These are phyloP conservation scores for Anas bahamensis DNA, from an alignment of 2,797 vertebrate genomes.

Conservation along the genomic window DNA sequence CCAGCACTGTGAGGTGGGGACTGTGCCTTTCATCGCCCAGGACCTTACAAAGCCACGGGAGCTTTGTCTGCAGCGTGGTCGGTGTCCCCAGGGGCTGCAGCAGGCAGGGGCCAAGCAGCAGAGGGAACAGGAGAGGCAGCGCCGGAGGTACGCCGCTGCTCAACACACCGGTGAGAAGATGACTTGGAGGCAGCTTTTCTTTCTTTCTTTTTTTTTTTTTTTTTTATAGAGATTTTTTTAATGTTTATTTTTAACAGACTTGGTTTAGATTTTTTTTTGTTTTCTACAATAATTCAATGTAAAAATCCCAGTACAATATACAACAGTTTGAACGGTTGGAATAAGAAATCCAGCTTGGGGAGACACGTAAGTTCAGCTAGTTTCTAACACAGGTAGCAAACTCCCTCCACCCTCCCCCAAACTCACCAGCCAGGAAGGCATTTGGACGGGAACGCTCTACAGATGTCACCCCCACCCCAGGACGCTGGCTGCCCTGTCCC, in stretches of 20 bases:
- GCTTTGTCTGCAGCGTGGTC: not conserved
- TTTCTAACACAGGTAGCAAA: slow-evolving; percentile 52
- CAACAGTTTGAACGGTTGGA: slow-evolving; percentile 56
- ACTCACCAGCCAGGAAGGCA: slow-evolving; percentile 36
- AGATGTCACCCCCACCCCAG: not conserved
- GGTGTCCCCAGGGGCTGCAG: not conserved
- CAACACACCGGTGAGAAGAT: not conserved
- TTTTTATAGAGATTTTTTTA: slow-evolving; percentile 59
- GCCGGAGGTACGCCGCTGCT: not conserved
- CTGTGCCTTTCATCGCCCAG: not conserved
- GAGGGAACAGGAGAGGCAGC: not conserved
- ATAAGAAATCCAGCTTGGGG: slow-evolving; percentile 58
- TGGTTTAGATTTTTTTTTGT: slow-evolving; percentile 38
- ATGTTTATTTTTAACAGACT: slow-evolving; percentile 63
- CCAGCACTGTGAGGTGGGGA: not conserved
- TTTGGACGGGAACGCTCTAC: not conserved
- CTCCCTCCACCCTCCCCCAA: slow-evolving; percentile 24
- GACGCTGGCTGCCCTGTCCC: not conserved
- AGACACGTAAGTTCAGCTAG: slow-evolving; percentile 17
- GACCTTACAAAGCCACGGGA: not conserved
- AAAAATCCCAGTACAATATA: slow-evolving; percentile 71
- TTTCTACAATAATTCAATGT: slow-evolving; percentile 74
- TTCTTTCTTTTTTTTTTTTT: not conserved
- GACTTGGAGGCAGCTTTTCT: not conserved
- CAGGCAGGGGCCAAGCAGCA: not conserved